Percentiles rank a stretch among this genome's conserved stretches.
phyloP scores from a whole-genome alignment of 2,888 invertebrate genomes.

The Nipponacmea schrenckii region DNA sequence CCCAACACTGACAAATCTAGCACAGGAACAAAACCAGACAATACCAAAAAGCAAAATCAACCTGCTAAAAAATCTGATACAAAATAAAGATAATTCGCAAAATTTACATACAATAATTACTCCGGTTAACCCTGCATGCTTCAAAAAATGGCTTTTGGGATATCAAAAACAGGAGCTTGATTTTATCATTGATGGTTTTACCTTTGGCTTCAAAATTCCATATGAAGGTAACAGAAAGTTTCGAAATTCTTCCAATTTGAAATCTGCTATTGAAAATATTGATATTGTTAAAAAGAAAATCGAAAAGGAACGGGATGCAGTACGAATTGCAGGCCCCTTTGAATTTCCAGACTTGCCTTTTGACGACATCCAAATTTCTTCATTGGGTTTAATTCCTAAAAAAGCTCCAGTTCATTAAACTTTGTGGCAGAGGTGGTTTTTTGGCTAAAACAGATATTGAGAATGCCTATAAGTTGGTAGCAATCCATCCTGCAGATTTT shows the following conservation, averaged over 20 bases:
- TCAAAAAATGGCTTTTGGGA: no score
- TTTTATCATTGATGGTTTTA: neutral
- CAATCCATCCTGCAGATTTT: conserved; percentile 8
- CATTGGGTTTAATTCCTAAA: neutral
- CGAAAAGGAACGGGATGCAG: neutral
- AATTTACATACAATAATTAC: no score
- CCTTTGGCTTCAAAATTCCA: neutral
- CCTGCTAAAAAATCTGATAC: no score
- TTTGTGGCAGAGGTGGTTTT: neutral
- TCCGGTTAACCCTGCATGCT: no score
- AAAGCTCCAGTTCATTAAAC: neutral
- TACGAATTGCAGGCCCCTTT: neutral
- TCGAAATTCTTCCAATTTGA: neutral
- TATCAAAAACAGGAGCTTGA: no score
- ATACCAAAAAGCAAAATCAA: no score
- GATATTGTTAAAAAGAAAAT: neutral
- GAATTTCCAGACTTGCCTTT: neutral
- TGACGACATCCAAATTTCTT: neutral
- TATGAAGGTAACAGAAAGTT: neutral
- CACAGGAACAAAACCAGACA: no score
- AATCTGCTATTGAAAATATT: neutral
- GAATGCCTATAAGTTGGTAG: conserved; percentile 15
- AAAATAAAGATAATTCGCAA: no score
- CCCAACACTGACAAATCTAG: no score
- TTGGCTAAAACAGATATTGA: neutral